Conservation (phyloP, 2,113 vertebrate species). For the Canis aureus region DNA sequence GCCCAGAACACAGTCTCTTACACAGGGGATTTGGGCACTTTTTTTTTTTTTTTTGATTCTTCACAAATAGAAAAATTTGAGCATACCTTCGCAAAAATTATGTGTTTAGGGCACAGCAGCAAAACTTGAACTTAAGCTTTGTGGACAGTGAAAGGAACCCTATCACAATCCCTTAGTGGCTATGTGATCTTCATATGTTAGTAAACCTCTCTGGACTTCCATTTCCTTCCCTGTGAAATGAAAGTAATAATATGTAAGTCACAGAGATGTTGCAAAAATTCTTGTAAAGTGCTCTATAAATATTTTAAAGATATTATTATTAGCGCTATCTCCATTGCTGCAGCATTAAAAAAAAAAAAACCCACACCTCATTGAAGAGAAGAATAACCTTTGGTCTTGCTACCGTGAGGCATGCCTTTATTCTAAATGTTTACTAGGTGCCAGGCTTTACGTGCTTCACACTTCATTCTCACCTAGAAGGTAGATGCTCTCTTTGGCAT, state of each 20-base stretch:
- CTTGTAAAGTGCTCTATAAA: background rate
- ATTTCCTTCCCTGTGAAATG: background rate
- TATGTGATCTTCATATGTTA: background rate
- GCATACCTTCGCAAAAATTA: background rate
- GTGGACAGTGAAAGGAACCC: background rate
- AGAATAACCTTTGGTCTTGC: background rate
- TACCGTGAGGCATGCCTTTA: background rate
- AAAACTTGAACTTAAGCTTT: background rate
- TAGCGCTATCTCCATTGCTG: background rate
- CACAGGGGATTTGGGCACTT: background rate
- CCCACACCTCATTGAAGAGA: background rate
- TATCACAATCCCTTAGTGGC: background rate
- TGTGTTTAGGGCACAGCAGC: background rate
- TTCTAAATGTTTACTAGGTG: background rate
- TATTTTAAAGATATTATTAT: background rate
- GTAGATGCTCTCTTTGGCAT: background rate
- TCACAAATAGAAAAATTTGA: slow-evolving; percentile 32
- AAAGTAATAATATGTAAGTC: background rate
- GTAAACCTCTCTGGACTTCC: background rate
- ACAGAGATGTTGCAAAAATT: background rate
- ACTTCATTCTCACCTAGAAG: background rate
- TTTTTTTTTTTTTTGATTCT: background rate
- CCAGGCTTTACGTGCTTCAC: background rate
- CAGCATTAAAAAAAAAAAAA: background rate
- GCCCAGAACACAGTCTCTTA: background rate